Evolutionary conservation across 2,113 vertebrate species (phyloP).

Genomic region (Coptodon bakossiorum): DNA sequence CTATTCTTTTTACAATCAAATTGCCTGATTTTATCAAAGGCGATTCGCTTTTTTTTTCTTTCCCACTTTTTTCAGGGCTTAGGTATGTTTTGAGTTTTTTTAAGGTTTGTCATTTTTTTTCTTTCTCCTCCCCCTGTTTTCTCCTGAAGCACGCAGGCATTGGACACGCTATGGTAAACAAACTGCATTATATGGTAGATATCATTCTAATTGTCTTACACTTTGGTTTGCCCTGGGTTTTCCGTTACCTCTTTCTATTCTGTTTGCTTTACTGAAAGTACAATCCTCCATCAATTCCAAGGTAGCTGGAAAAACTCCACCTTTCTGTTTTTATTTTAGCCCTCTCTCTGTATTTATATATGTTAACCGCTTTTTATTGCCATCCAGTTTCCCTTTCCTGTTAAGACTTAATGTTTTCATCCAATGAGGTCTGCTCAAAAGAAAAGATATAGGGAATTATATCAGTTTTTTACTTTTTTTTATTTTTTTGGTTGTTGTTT

Average conservation of each 20-base stretch:
- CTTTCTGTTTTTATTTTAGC: constrained; percentile 53
- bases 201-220: constrained; percentile 96
- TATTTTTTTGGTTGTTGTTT: neutral
- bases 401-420: constrained; percentile 21
- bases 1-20: constrained; percentile 22
- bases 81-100: constrained; percentile 65
- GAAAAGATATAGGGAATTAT: neutral
- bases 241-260: constrained; percentile 75
- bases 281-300: constrained; percentile 72
- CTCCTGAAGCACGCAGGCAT: constrained; percentile 93
- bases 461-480: neutral
- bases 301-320: constrained; percentile 68
- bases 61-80: constrained; percentile 57
- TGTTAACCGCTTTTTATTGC: constrained; percentile 48
- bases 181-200: constrained; percentile 99
- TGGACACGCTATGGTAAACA: constrained; percentile 99
- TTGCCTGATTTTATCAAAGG: constrained; percentile 28
- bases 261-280: constrained; percentile 76
- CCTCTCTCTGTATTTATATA: constrained; percentile 39
- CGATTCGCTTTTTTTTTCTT: neutral
- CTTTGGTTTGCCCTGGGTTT: constrained; percentile 83
- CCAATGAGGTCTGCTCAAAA: constrained; percentile 58
- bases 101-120: constrained; percentile 83
- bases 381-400: constrained; percentile 41
- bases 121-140: constrained; percentile 66